Percentiles rank a stretch among this genome's conserved stretches.
These are phyloP conservation scores for Phasia obesa DNA, from an alignment of 2,888 invertebrate species.

Conservation along the genomic window DNA sequence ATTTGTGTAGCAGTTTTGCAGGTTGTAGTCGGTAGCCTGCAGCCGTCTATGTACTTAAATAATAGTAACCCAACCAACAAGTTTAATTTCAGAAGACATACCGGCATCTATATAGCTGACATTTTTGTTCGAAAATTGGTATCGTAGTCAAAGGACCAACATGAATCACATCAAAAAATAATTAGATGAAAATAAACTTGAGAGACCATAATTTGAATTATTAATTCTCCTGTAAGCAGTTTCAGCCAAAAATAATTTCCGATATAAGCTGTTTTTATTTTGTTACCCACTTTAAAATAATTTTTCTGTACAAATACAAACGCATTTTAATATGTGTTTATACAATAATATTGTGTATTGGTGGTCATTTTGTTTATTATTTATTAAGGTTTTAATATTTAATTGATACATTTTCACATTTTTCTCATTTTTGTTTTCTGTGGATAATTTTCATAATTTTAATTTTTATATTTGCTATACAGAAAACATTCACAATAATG, in stretches of 20 bases:
- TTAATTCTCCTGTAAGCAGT: not conserved
- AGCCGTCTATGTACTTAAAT: too few relatives aligned
- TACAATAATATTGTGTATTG: slow-evolving; percentile 1
- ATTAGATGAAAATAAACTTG: too few relatives aligned
- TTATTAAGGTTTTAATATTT: slow-evolving; percentile 70
- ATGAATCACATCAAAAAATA: too few relatives aligned
- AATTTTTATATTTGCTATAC: slow-evolving; percentile 17
- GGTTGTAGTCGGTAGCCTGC: too few relatives aligned
- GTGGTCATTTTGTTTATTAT: slow-evolving; percentile 67
- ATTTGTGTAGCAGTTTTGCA: too few relatives aligned
- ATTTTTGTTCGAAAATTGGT: too few relatives aligned
- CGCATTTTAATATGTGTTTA: not conserved
- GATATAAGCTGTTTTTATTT: not conserved
- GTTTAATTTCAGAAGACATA: too few relatives aligned
- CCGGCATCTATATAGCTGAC: too few relatives aligned
- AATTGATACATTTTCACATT: slow-evolving; percentile 63
- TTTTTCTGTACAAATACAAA: not conserved
- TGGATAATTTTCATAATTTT: slow-evolving; percentile 8
- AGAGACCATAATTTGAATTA: not conserved
- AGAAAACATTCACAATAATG: slow-evolving; percentile 17
- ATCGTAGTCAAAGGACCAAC: too few relatives aligned
- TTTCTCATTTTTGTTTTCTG: slow-evolving; percentile 7
- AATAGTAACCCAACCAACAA: too few relatives aligned
- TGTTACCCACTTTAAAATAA: not conserved
- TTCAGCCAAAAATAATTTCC: not conserved